Evolutionary conservation across 2,888 invertebrate genomes (phyloP), one percentile per base, ranked within the genome.

Genomic region (Mythimna pallens): DNA sequence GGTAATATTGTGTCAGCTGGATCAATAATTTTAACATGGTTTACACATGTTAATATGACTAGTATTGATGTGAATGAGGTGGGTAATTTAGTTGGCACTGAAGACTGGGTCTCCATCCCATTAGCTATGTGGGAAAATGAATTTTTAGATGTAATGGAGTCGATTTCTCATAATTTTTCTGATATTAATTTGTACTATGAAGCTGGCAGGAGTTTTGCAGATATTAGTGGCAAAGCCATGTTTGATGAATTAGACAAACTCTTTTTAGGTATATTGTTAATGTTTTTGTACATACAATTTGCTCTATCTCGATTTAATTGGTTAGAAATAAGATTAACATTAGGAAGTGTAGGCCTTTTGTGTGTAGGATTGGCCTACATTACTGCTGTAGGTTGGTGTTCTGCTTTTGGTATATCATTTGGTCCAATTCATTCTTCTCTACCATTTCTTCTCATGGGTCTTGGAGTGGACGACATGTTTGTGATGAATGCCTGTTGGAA

Each of bases 381-480:
- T 4, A 97, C 97, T 50, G 97, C 98, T 1, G 97, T 97, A 70
- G 97, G 98, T 66, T 91, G 98, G 88, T 98, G 98, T 88, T 98
- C 98, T 1, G 90, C 97, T 12, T 89, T 98, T 72, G 97, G 97
- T 10, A 95, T 98, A 52, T 97, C 97, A 47, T 98, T 98, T 91
- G 98, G 98, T 1, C 98, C 98, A 0, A 97, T 98, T 1, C 98
- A 98, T 91, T 97, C 98, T 14, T 98, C 98, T 20, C 93, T 98
- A 76, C 98, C 98, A 9, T 98, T 98, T 92, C 96, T 98, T 73
- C 91, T 98, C 22, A 97, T 98, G 97, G 98, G 98, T 78, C 97
- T 98, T 84, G 98, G 98, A 52, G 97, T 98, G 36, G 98, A 98
- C 87, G 98, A 98, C 89, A 98, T 98, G 97, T 98, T 98, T 92